Base-by-base conservation (phyloP, 2,888 invertebrate species). In the Taphrorychus bicolor region DNA sequence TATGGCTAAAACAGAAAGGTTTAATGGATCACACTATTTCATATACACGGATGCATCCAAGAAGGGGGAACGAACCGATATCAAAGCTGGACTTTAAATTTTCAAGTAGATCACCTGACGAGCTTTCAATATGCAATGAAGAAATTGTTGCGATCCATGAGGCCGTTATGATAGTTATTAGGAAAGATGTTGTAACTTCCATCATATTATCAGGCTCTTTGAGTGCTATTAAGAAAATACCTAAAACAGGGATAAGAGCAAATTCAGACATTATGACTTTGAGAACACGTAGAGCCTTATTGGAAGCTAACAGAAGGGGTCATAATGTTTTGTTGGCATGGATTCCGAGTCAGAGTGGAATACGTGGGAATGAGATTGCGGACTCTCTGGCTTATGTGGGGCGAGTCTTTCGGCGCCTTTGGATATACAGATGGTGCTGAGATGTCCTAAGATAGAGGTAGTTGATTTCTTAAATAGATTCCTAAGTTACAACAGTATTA, bases 351-450 rank as follows among this genome's bases (percentile, higher is more conserved):
- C 58, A 58, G 16, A 4, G 19, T 3, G 53, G 51, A 2, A 66
- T 66, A 0, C 5, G 4, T 14, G 59, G 66, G 1, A 64, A 64
- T 16, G 58, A 45, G 4, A 17, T 22, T 7, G 64, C 57, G 23
- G 58, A 58, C 14, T 58, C 9, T 1, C 32, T 64, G 23, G 58
- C 64, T 16, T 59, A 64, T 24, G 51, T 59, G 5, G 64, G 52
- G 3, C 9, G 32, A 9, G 32, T 32, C 5, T 32, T 32, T 7
- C 32, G 5, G 32, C 32, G 9, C 32, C 32, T 32, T 32, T 32
- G 9, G 9, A 32, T 32, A 32, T 32, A 7, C 5, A 32, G 9
- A 9, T 32, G 5, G 32, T 32, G 5, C 9, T 32, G 9, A 9
- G 32, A 32, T 7, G 9, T 5, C 32, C 32, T 7, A 32, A 32